Percentiles rank a stretch among this genome's conserved stretches.
Conservation (phyloP, 1,140 invertebrate genomes). For the Orchestia grillus region DNA sequence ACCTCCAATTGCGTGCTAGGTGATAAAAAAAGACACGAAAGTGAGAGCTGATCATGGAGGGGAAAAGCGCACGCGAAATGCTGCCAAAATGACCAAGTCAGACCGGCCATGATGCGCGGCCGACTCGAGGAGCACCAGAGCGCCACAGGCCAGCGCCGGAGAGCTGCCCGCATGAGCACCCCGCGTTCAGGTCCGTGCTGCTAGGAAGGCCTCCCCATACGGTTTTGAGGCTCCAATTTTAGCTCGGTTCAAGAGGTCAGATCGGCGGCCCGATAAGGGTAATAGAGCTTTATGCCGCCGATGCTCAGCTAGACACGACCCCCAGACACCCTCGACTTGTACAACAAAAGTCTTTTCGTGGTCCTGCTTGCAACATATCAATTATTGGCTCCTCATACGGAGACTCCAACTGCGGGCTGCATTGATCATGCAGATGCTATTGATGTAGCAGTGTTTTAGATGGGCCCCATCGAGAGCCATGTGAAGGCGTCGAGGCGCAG, state of each 20-base stretch:
- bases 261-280: slow-evolving; percentile 29
- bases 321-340: slow-evolving; percentile 21
- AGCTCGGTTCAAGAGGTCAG: slow-evolving; percentile 41
- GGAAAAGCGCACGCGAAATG: neutral
- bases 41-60: neutral
- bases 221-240: slow-evolving; percentile 47
- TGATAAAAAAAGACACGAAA: neutral
- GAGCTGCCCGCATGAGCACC: neutral
- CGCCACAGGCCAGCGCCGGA: neutral
- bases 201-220: slow-evolving; percentile 24
- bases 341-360: slow-evolving; percentile 41
- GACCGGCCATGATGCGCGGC: neutral
- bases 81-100: neutral
- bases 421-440: slow-evolving; percentile 48
- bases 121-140: neutral
- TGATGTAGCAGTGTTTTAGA: slow-evolving; percentile 38
- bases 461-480: neutral
- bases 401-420: slow-evolving; percentile 12
- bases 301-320: slow-evolving; percentile 48
- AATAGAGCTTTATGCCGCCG: slow-evolving; percentile 40
- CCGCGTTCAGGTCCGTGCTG: neutral
- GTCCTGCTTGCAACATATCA: slow-evolving; percentile 52
- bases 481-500: neutral
- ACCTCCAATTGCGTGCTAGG: neutral
- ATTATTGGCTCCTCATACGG: slow-evolving; percentile 35